Evolutionary conservation across 2,113 vertebrate species (phyloP), one percentile per base, ranked within the genome.

Genomic region (Aptenodytes forsteri): DNA sequence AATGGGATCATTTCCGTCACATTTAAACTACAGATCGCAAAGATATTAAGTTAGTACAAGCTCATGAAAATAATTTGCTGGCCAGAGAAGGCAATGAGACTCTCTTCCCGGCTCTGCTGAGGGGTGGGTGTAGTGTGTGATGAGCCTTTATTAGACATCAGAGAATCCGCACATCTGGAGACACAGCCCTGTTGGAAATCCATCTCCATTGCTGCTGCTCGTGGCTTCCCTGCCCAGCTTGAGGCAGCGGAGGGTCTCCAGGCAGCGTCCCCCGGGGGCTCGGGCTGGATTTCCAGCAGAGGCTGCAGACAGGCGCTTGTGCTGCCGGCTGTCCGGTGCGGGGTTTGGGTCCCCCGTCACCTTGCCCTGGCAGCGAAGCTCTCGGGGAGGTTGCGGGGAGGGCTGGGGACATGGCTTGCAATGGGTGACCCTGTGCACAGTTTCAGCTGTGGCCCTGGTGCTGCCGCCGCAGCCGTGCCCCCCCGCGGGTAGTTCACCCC

Each of bases 401-500:
- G 40, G 40, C 59, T 49, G 78, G 50, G 54, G n/a, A 8, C 56
- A 1, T 0, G 2, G 34, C 26, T 80, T 36, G n/a, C 23, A 2
- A 2, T 27, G 65, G 27, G 71, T 83, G 44, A 58, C 55, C 30
- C 79, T 4, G 3, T 40, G 80, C 23, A 38, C 30, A 8, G 58
- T 0, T 2, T 50, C 55, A 0, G 55, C 64, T 8, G 1, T 26
- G 11, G 26, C 27, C 62, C n/a, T 6, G 19, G 13, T 42, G 58
- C 67, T n/a, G 56, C n/a, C 7, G 13, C 27, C 3, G 4, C 17
- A 2, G 19, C 47, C 5, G 9, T 64, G 25, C 15, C 44, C 58
- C 58, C 18, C 83, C 4, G 5, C 1, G 11, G 50, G 59, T 18
- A 7, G 15, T 38, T 76, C 38, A 7, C 62, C 29, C 6, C 79